Evolutionary conservation across 1,140 invertebrate species (phyloP), one percentile per base, ranked within the genome.

Genomic region (Octopus bimaculoides): DNA sequence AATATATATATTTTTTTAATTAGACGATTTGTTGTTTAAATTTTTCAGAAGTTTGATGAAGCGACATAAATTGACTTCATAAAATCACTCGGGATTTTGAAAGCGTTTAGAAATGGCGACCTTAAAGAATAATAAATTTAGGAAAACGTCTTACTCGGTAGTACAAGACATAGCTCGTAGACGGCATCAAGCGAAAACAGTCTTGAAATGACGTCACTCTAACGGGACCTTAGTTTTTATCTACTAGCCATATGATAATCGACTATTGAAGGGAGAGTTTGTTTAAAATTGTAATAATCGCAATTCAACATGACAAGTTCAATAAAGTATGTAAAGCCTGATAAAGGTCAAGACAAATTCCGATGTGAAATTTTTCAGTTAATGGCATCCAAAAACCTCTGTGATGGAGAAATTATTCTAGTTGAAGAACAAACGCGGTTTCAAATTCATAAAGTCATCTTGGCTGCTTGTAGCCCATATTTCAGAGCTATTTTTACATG

Each of bases 391-490:
- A 94, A 94, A 86, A 91, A 95, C 80, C 92, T 96, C 10, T 96
- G 95, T 87, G 96, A 97, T 89, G 95, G 95, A 0, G 92, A 94
- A 10, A 92, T 97, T 75, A 91, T 93, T 79, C 92, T 95, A 12
- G 93, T 95, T 82, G 94, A 96, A 87, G 94, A 94, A 53, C 69
- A 92, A 10, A 71, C 17, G 14, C 17, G 17, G 9, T 95, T 96
- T 85, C 93, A 93, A 5, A 94, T 96, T 56, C 96, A 97, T 88
- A 92, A 95, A 76, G 93, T 94, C n/a, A 94, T 97, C 82, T 91
- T 97, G 82, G 95, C 95, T 52, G 93, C 95, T 66, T 85, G 85
- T 69, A 87, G 86, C 78, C 85, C 85, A 9, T 88, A 87, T 80
- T 88, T 88, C 81, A 81, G 84, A 71, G 84, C 85, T 7, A 77